Conservation (phyloP, 2,797 vertebrate species). For the Micrastur ruficollis region DNA sequence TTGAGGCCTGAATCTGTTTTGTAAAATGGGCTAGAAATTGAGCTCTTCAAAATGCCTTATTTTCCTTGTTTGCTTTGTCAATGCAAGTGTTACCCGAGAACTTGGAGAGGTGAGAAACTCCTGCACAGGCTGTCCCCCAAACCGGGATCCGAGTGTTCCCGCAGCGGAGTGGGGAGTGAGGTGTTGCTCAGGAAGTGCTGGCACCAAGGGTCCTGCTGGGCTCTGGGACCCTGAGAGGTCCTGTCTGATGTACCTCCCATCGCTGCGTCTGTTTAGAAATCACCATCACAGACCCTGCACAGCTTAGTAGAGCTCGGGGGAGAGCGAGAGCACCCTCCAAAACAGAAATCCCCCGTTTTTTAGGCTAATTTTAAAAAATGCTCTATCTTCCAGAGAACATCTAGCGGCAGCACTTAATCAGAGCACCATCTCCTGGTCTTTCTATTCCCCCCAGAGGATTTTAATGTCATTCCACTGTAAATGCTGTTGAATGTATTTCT, state of each 20-base stretch:
- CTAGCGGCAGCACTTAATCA: neutral
- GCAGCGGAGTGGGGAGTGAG: accelerated
- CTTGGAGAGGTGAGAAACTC: neutral
- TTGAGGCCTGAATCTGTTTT: accelerated
- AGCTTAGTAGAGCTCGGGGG: neutral
- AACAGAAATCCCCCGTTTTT: neutral
- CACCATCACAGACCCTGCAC: neutral
- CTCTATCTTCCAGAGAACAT: neutral
- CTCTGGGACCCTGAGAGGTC: neutral
- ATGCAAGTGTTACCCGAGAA: neutral
- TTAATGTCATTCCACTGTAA: constrained; percentile 58
- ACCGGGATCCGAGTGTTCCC: accelerated
- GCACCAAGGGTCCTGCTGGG: neutral
- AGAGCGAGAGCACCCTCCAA: neutral
- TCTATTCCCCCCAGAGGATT: neutral
- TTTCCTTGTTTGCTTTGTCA: neutral
- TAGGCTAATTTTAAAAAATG: neutral
- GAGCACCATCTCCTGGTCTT: constrained; percentile 34
- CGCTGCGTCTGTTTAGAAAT: accelerated
- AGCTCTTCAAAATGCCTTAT: constrained; percentile 27
- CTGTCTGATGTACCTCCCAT: neutral
- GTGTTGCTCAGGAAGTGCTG: neutral
- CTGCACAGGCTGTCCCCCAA: neutral
- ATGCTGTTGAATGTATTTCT: constrained; percentile 61
- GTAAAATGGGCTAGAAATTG: neutral